Conservation (phyloP, 2,888 invertebrate species). For the Leptinotarsa tumamoca region DNA sequence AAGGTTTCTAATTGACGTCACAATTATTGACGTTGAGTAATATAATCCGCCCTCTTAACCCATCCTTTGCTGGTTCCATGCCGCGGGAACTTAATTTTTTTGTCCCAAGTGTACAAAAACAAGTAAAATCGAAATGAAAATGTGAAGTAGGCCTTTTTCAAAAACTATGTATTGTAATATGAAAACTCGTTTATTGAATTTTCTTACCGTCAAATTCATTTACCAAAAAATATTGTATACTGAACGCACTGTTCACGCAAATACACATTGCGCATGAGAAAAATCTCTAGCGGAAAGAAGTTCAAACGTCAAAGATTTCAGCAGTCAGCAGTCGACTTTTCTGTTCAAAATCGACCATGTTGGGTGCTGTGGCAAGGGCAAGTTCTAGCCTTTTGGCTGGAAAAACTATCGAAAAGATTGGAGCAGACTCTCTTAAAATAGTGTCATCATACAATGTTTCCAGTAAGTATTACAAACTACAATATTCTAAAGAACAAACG, state of each 20-base stretch:
- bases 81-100: too few relatives aligned
- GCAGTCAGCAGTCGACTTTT: conserved; percentile 32
- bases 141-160: too few relatives aligned
- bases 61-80: too few relatives aligned
- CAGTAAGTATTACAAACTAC: conserved; percentile 59
- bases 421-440: conserved; percentile 72
- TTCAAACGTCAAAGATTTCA: conserved; percentile 10
- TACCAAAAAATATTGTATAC: too few relatives aligned
- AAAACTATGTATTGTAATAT: too few relatives aligned
- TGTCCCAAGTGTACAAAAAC: too few relatives aligned
- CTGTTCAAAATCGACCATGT: conserved; percentile 67
- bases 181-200: too few relatives aligned
- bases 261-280: conserved; percentile 34
- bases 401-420: conserved; percentile 72
- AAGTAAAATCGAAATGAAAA: too few relatives aligned
- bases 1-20: too few relatives aligned
- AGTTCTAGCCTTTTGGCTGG: conserved; percentile 73
- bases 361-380: conserved; percentile 73
- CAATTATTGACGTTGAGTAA: too few relatives aligned
- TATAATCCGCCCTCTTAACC: too few relatives aligned
- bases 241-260: neutral
- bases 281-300: conserved; percentile 21
- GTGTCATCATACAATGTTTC: conserved; percentile 64
- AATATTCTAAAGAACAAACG: neutral
- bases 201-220: too few relatives aligned